These are phyloP conservation scores for Lethenteron camtschaticum DNA, from an alignment of 2,113 vertebrate species.

Conservation along the genomic window DNA sequence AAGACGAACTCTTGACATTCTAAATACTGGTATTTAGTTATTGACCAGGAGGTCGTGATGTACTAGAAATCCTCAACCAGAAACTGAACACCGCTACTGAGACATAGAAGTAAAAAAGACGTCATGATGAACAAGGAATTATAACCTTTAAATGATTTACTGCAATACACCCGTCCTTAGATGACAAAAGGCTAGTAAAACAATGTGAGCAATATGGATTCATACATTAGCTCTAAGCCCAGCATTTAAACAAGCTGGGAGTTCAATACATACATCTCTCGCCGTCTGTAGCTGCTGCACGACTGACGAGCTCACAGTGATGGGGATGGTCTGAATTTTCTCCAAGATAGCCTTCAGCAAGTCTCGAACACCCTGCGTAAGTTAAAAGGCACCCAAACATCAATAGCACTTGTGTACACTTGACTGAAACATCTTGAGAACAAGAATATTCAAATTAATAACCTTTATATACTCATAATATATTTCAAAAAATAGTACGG, in stretches of 20 bases:
- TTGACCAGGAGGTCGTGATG: too few species aligned
- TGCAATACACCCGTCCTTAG: too few species aligned
- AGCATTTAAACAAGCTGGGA: background rate
- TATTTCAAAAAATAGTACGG: background rate
- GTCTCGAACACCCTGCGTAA: conserved; percentile 62
- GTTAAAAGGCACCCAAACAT: background rate
- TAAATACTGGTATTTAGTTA: too few species aligned
- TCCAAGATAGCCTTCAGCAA: conserved; percentile 74
- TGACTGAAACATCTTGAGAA: background rate
- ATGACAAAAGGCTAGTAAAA: too few species aligned
- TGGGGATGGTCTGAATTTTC: conserved; percentile 79
- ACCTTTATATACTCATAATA: background rate
- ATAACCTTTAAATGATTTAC: too few species aligned
- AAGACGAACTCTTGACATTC: too few species aligned
- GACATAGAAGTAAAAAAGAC: too few species aligned
- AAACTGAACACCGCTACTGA: too few species aligned
- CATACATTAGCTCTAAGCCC: background rate
- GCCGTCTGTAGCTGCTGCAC: conserved; percentile 79
- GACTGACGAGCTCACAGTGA: conserved; percentile 81
- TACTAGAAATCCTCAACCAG: too few species aligned
- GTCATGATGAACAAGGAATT: too few species aligned
- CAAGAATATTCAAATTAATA: background rate
- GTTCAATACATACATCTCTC: conserved; percentile 42
- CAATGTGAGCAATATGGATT: too few species aligned
- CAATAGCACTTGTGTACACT: background rate